These are phyloP conservation scores for Oceanodroma tethys DNA, from an alignment of 2,113 vertebrate genomes.

Conservation along the genomic window DNA sequence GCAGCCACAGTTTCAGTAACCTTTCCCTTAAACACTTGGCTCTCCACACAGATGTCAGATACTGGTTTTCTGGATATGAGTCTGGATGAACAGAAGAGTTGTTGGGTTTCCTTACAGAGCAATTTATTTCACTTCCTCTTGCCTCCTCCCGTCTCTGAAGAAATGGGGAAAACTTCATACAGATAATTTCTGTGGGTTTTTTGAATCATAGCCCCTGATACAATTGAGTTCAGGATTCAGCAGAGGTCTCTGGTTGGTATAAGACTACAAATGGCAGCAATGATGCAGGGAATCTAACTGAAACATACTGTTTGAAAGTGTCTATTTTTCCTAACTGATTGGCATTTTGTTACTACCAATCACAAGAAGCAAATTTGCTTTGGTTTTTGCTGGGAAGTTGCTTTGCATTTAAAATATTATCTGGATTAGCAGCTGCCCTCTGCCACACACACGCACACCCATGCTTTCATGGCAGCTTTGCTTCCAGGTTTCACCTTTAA, in stretches of 20 bases:
- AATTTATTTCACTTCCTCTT: not conserved
- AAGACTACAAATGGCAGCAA: not conserved
- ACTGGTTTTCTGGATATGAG: not conserved
- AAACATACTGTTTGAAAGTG: not conserved
- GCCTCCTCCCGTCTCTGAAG: not conserved
- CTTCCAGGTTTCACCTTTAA: constrained; percentile 30
- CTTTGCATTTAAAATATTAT: not conserved
- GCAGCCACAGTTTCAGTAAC: not conserved
- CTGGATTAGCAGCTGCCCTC: not conserved
- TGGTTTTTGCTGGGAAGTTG: fast-evolving
- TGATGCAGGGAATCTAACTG: not conserved
- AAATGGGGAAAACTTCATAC: fast-evolving
- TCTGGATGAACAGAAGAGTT: not conserved
- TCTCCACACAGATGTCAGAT: not conserved
- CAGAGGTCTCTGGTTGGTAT: not conserved
- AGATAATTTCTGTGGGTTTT: not conserved
- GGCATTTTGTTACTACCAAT: not conserved
- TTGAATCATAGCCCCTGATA: not conserved
- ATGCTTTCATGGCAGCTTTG: not conserved
- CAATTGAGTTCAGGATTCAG: not conserved
- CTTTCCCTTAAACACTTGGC: not conserved
- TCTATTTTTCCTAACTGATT: not conserved
- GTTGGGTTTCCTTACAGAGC: not conserved
- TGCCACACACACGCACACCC: not conserved
- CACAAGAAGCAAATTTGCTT: not conserved